Conservation (phyloP, 2,888 invertebrate genomes). For the Carcina quercana region DNA sequence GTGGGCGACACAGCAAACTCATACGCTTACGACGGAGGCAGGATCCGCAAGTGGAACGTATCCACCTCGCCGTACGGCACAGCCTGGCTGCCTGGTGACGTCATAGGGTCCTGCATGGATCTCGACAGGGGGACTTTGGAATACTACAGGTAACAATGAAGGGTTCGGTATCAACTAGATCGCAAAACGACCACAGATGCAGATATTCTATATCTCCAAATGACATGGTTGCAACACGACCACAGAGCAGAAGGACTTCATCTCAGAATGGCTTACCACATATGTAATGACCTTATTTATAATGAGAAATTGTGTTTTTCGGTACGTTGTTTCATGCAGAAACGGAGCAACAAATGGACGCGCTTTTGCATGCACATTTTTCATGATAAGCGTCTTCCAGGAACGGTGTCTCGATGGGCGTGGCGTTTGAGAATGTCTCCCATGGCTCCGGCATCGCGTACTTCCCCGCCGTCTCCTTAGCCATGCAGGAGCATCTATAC, state of each 20-base stretch:
- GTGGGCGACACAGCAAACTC: slow-evolving; percentile 86
- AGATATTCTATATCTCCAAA: too few relatives aligned
- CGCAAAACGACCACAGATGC: too few relatives aligned
- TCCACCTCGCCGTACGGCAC: slow-evolving; percentile 83
- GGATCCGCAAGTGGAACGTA: slow-evolving; percentile 82
- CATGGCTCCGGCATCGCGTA: slow-evolving; percentile 84
- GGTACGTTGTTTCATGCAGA: too few relatives aligned
- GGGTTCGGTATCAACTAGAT: too few relatives aligned
- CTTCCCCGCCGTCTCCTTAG: slow-evolving; percentile 87
- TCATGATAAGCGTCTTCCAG: slow-evolving; percentile 47
- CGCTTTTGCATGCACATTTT: not conserved
- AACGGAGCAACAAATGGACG: too few relatives aligned
- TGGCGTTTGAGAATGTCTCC: slow-evolving; percentile 82
- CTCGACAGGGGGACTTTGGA: slow-evolving; percentile 80
- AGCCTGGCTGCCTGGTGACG: slow-evolving; percentile 87
- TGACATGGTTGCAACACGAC: too few relatives aligned
- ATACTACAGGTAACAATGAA: slow-evolving; percentile 69
- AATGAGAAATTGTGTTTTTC: too few relatives aligned
- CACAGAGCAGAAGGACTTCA: too few relatives aligned
- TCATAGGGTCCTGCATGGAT: slow-evolving; percentile 84
- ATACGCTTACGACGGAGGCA: slow-evolving; percentile 85
- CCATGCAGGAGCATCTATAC: slow-evolving; percentile 82
- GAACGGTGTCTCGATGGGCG: slow-evolving; percentile 84
- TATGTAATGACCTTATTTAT: too few relatives aligned
- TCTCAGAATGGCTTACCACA: too few relatives aligned